Base-by-base conservation (phyloP, 1,140 invertebrate genomes). In the Drosophila setifemur region DNA sequence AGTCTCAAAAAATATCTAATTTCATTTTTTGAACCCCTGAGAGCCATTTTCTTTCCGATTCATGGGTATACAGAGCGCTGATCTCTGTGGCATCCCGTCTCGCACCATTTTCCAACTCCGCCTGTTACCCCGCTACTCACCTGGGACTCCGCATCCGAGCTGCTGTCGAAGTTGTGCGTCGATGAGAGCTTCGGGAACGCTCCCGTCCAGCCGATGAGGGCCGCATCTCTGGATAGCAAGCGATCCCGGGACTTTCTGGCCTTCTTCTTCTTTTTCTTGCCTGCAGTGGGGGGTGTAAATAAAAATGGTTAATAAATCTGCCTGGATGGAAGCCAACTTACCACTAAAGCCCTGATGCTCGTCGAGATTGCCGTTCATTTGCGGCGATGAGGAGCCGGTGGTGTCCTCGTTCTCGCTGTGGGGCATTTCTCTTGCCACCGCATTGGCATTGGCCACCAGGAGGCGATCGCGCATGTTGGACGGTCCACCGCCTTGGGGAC, bases 191-290 rank as follows among this genome's bases (percentile, higher is more conserved):
- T 68, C 0, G 79, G 79, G 35, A 52, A 75, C 0, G 0, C 4
- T 0, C 54, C 74, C 5, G 12, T 54, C 31, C 43, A 85, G 3
- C 79, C 79, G 8, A 61, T 40, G 1, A 83, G 28, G n/a, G 31
- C 45, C 0, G 26, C 21, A 2, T 83, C 69, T 18, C 52, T 68
- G 0, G 69, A 54, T 14, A 14, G 5, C 0, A 23, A 0, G 28
- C 16, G 12, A 8, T 37, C 33, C 16, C 4, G 9, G 18, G 6
- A 2, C 4, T 11, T 21, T 18, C 0, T n/a, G 2, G 8, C 33
- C 9, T 43, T 43, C 35, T 42, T 55, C 6, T 25, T 33, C 19
- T 23, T 53, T 8, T 31, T 57, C 2, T 19, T 33, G 5, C 18
- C 5, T 11, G 8, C 11, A 9, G 6, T 35, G 8, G 23, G 12